Conservation (phyloP, 2,888 invertebrate genomes). For the Octodonta nipae region DNA sequence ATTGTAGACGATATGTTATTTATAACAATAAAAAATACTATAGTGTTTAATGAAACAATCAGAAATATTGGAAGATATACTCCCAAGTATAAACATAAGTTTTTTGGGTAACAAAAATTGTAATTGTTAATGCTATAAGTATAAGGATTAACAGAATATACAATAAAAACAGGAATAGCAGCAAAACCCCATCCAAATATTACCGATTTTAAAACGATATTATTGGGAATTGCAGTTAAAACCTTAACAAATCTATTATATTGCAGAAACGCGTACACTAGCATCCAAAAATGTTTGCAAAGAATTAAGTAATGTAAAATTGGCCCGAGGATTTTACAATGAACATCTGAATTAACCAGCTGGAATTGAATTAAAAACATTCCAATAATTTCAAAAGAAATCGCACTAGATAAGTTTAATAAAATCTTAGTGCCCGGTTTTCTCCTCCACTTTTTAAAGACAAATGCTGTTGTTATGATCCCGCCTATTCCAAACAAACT, state of each 20-base stretch:
- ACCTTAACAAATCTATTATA: conserved; percentile 54
- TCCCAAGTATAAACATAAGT: conserved; percentile 41
- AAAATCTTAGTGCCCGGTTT: conserved; percentile 49
- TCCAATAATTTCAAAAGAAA: conserved; percentile 34
- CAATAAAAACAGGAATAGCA: conserved; percentile 35
- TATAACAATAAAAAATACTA: conserved; percentile 45
- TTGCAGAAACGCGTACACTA: conserved; percentile 54
- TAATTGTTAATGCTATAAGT: conserved; percentile 38
- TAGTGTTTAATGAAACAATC: conserved; percentile 43
- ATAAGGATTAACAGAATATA: conserved; percentile 32
- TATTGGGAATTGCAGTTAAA: conserved; percentile 44
- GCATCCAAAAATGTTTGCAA: conserved; percentile 59
- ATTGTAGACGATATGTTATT: conserved; percentile 35
- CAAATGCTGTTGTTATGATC: conserved; percentile 40
- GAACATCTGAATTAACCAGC: conserved; percentile 3
- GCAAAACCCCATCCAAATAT: conserved; percentile 52
- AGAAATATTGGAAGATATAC: conserved; percentile 42
- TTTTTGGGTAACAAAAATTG: conserved; percentile 42
- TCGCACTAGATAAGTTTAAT: conserved; percentile 43
- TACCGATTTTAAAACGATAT: conserved; percentile 47
- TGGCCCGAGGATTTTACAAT: conserved; percentile 46
- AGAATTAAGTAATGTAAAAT: conserved; percentile 51
- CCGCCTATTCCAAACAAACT: conserved; percentile 41
- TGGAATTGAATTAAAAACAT: conserved; percentile 25
- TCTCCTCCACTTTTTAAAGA: conserved; percentile 47